phyloP scores from a whole-genome alignment of 1,140 invertebrate species.

The Sycophila sp. region DNA sequence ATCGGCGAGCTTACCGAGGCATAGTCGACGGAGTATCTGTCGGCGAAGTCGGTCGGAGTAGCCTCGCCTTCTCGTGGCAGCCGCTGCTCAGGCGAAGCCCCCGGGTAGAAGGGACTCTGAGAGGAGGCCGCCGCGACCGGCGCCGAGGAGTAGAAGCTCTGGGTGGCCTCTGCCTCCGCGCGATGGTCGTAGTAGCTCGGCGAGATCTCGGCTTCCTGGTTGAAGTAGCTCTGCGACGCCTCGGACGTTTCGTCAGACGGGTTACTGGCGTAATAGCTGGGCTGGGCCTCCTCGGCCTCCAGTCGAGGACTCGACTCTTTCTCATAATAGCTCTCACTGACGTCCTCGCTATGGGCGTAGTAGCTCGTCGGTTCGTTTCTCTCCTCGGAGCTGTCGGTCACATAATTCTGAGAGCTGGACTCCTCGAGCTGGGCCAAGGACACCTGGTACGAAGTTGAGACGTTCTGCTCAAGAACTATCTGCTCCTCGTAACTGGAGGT shows the following conservation, averaged over 20 bases:
- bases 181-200: constrained; percentile 57
- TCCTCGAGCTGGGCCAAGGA: constrained; percentile 61
- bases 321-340: constrained; percentile 56
- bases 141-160: constrained; percentile 57
- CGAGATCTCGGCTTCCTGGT: constrained; percentile 53
- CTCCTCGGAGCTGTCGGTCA: constrained; percentile 58
- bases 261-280: constrained; percentile 57
- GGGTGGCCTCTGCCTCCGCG: constrained; percentile 56
- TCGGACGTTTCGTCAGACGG: constrained; percentile 49
- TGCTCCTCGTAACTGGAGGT: constrained; percentile 61
- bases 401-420: constrained; percentile 57
- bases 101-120: constrained; percentile 59
- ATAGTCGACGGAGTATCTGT: constrained; percentile 59
- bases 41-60: constrained; percentile 58
- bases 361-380: constrained; percentile 58
- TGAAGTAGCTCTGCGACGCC: constrained; percentile 60
- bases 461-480: constrained; percentile 59
- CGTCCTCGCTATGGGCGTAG: constrained; percentile 54
- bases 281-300: constrained; percentile 52
- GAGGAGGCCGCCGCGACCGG: constrained; percentile 49
- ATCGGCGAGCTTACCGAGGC: constrained; percentile 58
- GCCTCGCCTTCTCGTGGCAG: constrained; percentile 56
- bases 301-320: constrained; percentile 51
- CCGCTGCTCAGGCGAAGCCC: constrained; percentile 47
- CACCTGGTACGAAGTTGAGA: constrained; percentile 61